Evolutionary conservation across 2,113 vertebrate species (phyloP), one percentile per base, ranked within the genome.

Genomic region (Grus americana): DNA sequence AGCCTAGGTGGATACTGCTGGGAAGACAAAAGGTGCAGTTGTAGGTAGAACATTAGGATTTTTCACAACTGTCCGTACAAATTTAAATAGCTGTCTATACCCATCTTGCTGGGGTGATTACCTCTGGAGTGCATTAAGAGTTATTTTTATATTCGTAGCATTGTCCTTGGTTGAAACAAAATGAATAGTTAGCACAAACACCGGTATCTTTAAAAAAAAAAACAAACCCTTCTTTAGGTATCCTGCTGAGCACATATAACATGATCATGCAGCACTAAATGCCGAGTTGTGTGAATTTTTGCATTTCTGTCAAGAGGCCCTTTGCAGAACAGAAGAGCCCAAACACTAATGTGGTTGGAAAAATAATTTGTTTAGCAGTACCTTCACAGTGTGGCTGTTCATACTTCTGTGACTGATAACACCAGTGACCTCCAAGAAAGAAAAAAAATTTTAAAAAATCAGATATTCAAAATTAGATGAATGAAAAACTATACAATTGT

Each of bases 321-420:
- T 79, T 82, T 75, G 62, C 54, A 76, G 76, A 70, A 38, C 4
- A 26, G 58, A 14, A 46, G 17, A 42, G 21, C n/a, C 49, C 47
- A 27, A 81, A 22, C 52, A 12, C 9, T 42, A 6, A 3, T 2
- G 34, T 2, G 27, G 24, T 0, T 50, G 36, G 32, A n/a, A 83
- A 57, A 81, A 49, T 1, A 15, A 78, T 26, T 49, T 13, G 2
- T 22, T 42, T 9, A 55, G 40, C 72, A 42, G 34, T 97, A 97
- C 97, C 97, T 97, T 68, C 2, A 29, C 97, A 98, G 3, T 4
- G 4, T 2, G 88, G 42, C 4, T 36, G 9, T 1, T 74, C 46
- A 20, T 66, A 12, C 59, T 86, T 86, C 80, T 98, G 97, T 11
- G 96, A 91, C 29, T 18, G 70, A 16, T 98, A 98, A 65, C 97